Conservation (phyloP, 2,888 invertebrate species). For the Aphidoletes aphidimyza region DNA sequence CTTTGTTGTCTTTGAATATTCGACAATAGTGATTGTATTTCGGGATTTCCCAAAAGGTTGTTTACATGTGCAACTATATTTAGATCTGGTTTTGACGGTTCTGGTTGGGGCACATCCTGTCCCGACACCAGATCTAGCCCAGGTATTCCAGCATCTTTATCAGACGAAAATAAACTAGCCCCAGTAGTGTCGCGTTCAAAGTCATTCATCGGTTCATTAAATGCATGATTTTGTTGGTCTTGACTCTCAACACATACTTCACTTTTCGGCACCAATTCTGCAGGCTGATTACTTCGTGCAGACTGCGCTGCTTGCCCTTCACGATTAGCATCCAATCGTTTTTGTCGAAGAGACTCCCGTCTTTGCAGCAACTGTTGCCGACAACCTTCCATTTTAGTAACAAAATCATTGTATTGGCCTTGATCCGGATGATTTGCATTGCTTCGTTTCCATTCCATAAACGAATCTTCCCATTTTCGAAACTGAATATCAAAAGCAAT, state of each 20-base stretch:
- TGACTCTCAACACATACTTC: neutral
- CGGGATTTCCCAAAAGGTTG: conserved; percentile 73
- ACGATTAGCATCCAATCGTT: conserved; percentile 60
- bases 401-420: conserved; percentile 85
- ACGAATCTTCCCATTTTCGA: conserved; percentile 90
- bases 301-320: conserved; percentile 56
- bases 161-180: neutral
- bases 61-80: conserved; percentile 67
- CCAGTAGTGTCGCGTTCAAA: neutral
- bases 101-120: neutral
- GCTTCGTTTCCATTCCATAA: conserved; percentile 89
- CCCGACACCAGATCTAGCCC: conserved; percentile 49
- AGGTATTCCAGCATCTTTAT: conserved; percentile 9
- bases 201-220: neutral
- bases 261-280: neutral
- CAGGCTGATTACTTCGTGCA: neutral
- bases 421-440: conserved; percentile 93
- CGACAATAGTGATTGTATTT: conserved; percentile 72
- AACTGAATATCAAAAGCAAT: conserved; percentile 89
- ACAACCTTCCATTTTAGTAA: conserved; percentile 88
- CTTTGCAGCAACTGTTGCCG: conserved; percentile 81
- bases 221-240: neutral
- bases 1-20: conserved; percentile 48
- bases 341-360: conserved; percentile 82
- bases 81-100: neutral